Conservation (phyloP, 2,797 vertebrate genomes). For the Cirrhinus mrigala region DNA sequence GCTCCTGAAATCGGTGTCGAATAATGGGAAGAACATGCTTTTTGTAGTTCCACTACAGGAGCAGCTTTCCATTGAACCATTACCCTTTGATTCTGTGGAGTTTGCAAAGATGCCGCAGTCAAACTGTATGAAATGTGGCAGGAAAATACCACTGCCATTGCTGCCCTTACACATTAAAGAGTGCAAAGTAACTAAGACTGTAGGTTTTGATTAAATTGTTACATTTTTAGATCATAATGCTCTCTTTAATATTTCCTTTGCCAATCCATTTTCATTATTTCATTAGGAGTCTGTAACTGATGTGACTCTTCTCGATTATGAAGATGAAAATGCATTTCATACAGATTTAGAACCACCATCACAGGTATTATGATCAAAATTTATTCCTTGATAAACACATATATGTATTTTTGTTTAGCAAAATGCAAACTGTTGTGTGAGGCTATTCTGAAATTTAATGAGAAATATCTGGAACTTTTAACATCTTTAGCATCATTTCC, state of each 20-base stretch:
- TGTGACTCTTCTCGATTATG: neutral
- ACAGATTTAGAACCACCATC: neutral
- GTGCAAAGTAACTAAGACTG: neutral
- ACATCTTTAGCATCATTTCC: neutral
- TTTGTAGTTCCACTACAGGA: constrained; percentile 40
- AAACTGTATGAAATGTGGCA: constrained; percentile 40
- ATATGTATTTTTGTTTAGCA: neutral
- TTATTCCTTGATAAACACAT: neutral
- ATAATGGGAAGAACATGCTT: constrained; percentile 36
- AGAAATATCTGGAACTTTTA: neutral
- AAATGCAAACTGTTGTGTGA: neutral
- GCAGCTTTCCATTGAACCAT: constrained; percentile 37
- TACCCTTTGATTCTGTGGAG: constrained; percentile 34
- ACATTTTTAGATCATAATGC: neutral
- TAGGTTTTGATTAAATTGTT: neutral
- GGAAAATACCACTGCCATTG: constrained; percentile 26
- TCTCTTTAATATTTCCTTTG: neutral
- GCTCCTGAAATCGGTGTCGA: constrained; percentile 7
- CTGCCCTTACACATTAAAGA: constrained; percentile 35
- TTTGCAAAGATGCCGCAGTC: constrained; percentile 42
- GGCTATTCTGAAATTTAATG: neutral
- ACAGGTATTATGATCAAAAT: neutral
- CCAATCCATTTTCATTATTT: neutral
- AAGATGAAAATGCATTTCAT: neutral
- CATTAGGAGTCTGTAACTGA: neutral